These are phyloP conservation scores for Bugula neritina DNA, from an alignment of 2,888 invertebrate species.

Conservation along the genomic window DNA sequence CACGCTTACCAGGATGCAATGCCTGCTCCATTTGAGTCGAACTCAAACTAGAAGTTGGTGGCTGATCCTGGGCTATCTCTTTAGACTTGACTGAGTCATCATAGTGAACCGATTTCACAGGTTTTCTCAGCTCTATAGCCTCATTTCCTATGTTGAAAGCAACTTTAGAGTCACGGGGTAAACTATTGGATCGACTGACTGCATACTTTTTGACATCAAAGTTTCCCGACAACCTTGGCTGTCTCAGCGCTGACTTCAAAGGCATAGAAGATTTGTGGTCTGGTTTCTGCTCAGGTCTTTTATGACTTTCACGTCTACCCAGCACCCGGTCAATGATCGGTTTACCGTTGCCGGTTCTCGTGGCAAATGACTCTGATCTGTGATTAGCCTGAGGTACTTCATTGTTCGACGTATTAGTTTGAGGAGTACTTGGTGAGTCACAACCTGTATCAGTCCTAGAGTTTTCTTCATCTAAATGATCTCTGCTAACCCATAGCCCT, in stretches of 20 bases:
- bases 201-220: not conserved
- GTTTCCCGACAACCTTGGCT: not conserved
- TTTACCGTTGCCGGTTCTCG: not conserved
- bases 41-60: not conserved
- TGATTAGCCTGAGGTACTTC: not conserved
- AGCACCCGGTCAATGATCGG: not conserved
- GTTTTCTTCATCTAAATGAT: not conserved
- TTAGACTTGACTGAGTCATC: constrained; percentile 11
- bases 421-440: not conserved
- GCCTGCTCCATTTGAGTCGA: constrained; percentile 1
- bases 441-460: not conserved
- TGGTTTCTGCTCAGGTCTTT: constrained; percentile 5
- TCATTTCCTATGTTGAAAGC: not conserved
- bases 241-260: constrained; percentile 12
- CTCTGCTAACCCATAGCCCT: constrained; percentile 20
- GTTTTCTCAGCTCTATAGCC: not conserved
- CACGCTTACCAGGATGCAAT: constrained; percentile 2
- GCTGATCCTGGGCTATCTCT: constrained; percentile 15
- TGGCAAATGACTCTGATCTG: not conserved
- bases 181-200: constrained; percentile 1
- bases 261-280: not conserved
- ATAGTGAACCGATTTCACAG: constrained; percentile 1
- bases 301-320: constrained; percentile 9
- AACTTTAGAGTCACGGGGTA: constrained; percentile 6
- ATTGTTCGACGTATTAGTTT: not conserved